Evolutionary conservation across 2,888 invertebrate species (phyloP), one percentile per base, ranked within the genome.

Genomic region (Cetonia aurata): DNA sequence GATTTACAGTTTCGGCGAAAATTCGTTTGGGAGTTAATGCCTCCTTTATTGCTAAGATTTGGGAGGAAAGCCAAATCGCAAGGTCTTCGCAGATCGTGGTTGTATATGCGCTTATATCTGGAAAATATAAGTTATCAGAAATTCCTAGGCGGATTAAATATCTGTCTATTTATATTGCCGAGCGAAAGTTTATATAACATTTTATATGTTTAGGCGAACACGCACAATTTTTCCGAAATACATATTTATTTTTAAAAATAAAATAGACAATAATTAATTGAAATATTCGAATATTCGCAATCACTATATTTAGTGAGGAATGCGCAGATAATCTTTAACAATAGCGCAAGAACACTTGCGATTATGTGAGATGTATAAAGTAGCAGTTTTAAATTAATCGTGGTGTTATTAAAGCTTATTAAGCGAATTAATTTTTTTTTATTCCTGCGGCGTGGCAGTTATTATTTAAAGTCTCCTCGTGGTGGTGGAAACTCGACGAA

Each of bases 401-500:
- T 50, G 17, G 62, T 50, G 50, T 65, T 50, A 65, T 65, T 65
- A 50, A 65, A 65, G 62, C 50, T 65, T 65, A 65, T 65, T 65
- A 65, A 65, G 37, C 37, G 62, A 65, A 65, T 50, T 50, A 65
- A 57, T 57, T 57, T 13, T 48, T 57, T 31, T 31, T 53, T 25
- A 19, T 17, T 17, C 13, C 37, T 50, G 1, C 50, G 12, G 17
- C 50, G 33, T 37, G 33, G 19, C 17, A 65, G 62, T 65, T 65
- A 65, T 50, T 65, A 65, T 65, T 65, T 65, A 50, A 65, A 52
- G 62, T 52, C 50, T 50, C 62, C 50, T 65, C 62, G 62, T 48
- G 50, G 46, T 33, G 50, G 31, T 62, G 62, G 62, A 48, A 48
- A 62, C 15, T 50, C 37, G 62, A 37, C 50, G 62, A 41, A 37